Conservation (phyloP, 1,140 invertebrate species). For the Sycophaga agraensis region DNA sequence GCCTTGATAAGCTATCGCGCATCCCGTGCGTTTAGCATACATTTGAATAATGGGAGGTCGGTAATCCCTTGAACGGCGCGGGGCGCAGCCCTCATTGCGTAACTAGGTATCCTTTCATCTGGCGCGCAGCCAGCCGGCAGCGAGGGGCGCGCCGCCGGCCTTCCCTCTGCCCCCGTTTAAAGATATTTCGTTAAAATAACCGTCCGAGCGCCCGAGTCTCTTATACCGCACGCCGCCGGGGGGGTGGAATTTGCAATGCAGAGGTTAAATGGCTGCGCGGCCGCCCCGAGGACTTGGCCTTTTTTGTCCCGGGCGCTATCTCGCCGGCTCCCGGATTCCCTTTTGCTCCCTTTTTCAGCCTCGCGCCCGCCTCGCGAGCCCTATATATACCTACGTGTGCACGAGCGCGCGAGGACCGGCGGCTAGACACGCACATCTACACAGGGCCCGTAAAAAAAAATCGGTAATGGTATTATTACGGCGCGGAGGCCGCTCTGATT, state of each 20-base stretch:
- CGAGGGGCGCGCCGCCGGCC: constrained; percentile 23
- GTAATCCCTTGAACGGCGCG: constrained; percentile 60
- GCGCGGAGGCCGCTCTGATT: too few relatives aligned
- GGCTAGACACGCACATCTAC: too few relatives aligned
- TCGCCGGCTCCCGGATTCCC: background rate
- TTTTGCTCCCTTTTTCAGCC: background rate
- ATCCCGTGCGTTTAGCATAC: constrained; percentile 58
- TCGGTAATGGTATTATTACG: too few relatives aligned
- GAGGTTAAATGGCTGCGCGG: constrained; percentile 56
- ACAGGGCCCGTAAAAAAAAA: too few relatives aligned
- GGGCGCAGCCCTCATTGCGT: constrained; percentile 50
- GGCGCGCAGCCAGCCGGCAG: too few relatives aligned
- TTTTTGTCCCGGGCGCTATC: background rate
- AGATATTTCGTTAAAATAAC: constrained; percentile 61
- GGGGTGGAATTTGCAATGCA: constrained; percentile 60
- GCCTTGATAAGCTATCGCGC: constrained; percentile 56
- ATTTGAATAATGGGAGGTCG: constrained; percentile 59
- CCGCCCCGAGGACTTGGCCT: constrained; percentile 14
- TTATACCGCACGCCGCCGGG: constrained; percentile 31
- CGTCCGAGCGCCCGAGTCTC: constrained; percentile 42
- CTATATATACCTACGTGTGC: too few relatives aligned
- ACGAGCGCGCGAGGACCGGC: too few relatives aligned
- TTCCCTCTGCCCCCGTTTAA: constrained; percentile 46
- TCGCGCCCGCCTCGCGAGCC: too few relatives aligned
- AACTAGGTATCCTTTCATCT: constrained; percentile 61